These are phyloP conservation scores for Stratiolaelaps scimitus DNA, from an alignment of 1,140 invertebrate genomes.

Conservation along the genomic window DNA sequence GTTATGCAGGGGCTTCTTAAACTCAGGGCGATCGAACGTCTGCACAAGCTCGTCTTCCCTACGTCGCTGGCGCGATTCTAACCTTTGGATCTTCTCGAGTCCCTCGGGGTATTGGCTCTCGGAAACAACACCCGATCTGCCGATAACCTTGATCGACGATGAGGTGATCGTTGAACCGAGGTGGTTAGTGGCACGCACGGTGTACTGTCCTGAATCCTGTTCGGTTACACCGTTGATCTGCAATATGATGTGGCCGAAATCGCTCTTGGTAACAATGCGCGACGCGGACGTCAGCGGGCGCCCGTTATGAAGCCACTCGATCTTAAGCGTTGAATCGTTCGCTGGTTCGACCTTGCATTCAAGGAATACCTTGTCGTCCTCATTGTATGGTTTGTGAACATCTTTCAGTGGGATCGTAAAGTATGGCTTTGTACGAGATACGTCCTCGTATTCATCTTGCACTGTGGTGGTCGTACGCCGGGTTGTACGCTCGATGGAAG, in stretches of 20 bases:
- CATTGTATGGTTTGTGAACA: conserved; percentile 64
- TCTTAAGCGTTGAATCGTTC: conserved; percentile 85
- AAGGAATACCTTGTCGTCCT: conserved; percentile 79
- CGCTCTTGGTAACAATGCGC: conserved; percentile 82
- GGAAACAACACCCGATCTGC: conserved; percentile 54
- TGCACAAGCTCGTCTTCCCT: conserved; percentile 58
- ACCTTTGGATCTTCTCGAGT: conserved; percentile 79
- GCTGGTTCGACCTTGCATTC: conserved; percentile 81
- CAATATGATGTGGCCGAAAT: conserved; percentile 80
- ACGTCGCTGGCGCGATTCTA: conserved; percentile 68
- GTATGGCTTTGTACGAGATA: conserved; percentile 78
- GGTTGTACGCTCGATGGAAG: conserved; percentile 68
- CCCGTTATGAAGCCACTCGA: conserved; percentile 90
- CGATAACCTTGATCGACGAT: conserved; percentile 60
- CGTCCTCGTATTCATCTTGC: conserved; percentile 62
- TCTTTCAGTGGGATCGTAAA: conserved; percentile 64
- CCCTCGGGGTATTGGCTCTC: conserved; percentile 90
- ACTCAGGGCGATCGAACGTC: conserved; percentile 68
- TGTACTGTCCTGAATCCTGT: conserved; percentile 83
- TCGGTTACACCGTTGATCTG: conserved; percentile 69
- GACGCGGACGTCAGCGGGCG: conserved; percentile 71
- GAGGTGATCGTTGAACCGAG: conserved; percentile 80
- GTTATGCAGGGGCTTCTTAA: conserved; percentile 72
- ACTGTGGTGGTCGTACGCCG: conserved; percentile 67
- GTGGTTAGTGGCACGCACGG: conserved; percentile 77